phyloP scores from a whole-genome alignment of 92 coral and sea anemone species.

The Paramuricea clavata region DNA sequence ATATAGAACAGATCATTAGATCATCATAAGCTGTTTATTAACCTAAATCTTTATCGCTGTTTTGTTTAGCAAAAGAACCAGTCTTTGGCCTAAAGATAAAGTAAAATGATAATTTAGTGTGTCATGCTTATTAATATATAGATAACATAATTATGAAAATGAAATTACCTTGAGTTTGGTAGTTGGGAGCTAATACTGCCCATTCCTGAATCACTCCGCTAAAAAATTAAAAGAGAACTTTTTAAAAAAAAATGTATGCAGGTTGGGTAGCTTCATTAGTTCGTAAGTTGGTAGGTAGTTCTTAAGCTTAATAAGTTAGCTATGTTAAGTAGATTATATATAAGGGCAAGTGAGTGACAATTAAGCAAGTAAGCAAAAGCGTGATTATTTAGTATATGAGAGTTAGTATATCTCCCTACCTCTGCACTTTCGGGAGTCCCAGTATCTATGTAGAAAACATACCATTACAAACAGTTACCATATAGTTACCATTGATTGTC shows the following conservation, averaged over 20 bases:
- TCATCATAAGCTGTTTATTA: not conserved
- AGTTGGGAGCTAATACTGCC: not conserved
- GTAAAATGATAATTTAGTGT: not conserved
- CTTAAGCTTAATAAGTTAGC: too few relatives aligned
- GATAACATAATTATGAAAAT: too few relatives aligned
- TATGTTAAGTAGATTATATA: too few relatives aligned
- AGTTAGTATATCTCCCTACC: not conserved
- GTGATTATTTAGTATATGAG: too few relatives aligned
- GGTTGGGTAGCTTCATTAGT: too few relatives aligned
- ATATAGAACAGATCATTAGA: not conserved
- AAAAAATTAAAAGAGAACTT: not conserved
- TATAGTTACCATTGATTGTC: too few relatives aligned
- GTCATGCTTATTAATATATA: not conserved
- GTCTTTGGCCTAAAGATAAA: not conserved
- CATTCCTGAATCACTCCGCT: not conserved
- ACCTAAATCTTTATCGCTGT: not conserved
- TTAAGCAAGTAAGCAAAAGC: too few relatives aligned
- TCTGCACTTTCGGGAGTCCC: slow-evolving; percentile 1
- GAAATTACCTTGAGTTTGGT: not conserved
- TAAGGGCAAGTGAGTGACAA: too few relatives aligned
- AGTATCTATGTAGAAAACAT: not conserved
- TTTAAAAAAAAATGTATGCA: too few relatives aligned
- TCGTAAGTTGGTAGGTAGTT: too few relatives aligned
- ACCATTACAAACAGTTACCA: too few relatives aligned
- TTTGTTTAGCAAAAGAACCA: not conserved